phyloP scores from a whole-genome alignment of 2,888 invertebrate genomes.

The Branchipolynoe longqiensis region DNA sequence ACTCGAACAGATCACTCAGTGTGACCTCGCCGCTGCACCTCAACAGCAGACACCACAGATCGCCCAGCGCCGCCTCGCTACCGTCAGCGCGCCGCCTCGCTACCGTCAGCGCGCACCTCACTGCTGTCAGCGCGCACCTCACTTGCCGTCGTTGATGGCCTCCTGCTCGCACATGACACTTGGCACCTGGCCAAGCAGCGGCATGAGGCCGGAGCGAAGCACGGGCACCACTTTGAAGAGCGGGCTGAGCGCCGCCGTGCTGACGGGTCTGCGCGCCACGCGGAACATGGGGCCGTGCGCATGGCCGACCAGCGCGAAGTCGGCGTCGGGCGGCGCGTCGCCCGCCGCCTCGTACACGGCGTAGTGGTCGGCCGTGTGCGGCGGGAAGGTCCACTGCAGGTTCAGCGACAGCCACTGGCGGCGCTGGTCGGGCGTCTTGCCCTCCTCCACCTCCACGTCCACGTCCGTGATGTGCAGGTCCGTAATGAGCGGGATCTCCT shows the following conservation, averaged over 20 bases:
- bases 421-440: not conserved
- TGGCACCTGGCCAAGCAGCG: constrained; percentile 6
- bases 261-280: not conserved
- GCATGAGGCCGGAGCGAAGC: not conserved
- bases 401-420: constrained; percentile 6
- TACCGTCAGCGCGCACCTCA: not conserved
- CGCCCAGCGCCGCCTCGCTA: not conserved
- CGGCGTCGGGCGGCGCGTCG: not conserved
- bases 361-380: constrained; percentile 22
- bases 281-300: not conserved
- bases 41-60: not conserved
- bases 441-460: constrained; percentile 45
- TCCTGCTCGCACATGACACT: constrained; percentile 45
- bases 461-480: constrained; percentile 49
- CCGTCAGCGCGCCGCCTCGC: not conserved
- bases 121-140: not conserved
- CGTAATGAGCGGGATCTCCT: constrained; percentile 16
- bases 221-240: constrained; percentile 36
- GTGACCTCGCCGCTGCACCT: not conserved
- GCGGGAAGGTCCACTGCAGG: constrained; percentile 49
- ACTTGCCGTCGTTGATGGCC: not conserved
- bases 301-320: constrained; percentile 8
- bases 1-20: not conserved
- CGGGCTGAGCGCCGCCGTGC: not conserved
- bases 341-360: constrained; percentile 1